These are phyloP conservation scores for Silurus glanis DNA, from an alignment of 2,113 vertebrate species.

Conservation along the genomic window DNA sequence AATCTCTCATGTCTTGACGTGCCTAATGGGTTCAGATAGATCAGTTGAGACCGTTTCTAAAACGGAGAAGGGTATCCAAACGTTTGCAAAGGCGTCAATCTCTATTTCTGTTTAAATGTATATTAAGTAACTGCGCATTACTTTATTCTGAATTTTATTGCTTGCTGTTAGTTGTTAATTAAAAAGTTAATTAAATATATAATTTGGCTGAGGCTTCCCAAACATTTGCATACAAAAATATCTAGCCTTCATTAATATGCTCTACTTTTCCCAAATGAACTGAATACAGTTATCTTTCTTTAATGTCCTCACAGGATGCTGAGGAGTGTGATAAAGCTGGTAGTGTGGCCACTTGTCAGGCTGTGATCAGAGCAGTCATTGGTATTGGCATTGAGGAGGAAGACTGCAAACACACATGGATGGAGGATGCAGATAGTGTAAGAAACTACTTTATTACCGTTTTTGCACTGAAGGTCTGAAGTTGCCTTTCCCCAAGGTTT, in stretches of 20 bases:
- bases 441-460: constrained; percentile 16
- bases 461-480: not conserved
- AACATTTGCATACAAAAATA: not conserved
- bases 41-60: too few relatives aligned
- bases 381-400: constrained; percentile 98
- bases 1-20: too few relatives aligned
- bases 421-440: constrained; percentile 98
- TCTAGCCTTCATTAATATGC: not conserved
- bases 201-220: not conserved
- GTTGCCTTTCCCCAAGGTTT: not conserved
- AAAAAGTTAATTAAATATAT: not conserved
- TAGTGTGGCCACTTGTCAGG: constrained; percentile 95
- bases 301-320: constrained; percentile 77
- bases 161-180: not conserved
- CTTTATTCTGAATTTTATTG: not conserved
- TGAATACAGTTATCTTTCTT: not conserved
- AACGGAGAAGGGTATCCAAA: too few relatives aligned
- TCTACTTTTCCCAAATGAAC: not conserved
- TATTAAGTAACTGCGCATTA: too few relatives aligned
- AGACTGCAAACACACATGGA: constrained; percentile 97
- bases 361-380: constrained; percentile 90
- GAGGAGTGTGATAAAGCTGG: constrained; percentile 98
- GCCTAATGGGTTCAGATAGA: too few relatives aligned
- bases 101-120: too few relatives aligned
- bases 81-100: too few relatives aligned